Evolutionary conservation across 2,888 invertebrate genomes (phyloP), one percentile per base, ranked within the genome.

Genomic region (Chaetogeoica ovagalla): DNA sequence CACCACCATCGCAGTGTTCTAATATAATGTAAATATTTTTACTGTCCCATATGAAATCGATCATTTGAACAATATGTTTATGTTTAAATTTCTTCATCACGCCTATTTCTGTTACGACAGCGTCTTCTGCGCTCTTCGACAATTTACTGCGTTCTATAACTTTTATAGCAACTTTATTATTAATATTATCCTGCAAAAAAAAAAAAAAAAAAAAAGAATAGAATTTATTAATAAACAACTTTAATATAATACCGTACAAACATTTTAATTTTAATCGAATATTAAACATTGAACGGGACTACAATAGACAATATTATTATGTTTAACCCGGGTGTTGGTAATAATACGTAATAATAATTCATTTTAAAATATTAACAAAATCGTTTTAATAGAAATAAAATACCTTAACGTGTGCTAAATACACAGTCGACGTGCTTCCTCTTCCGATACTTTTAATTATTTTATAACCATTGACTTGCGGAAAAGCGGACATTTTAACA

Each of bases 1-100:
- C 94, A 0, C 95, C 95, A 0, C 93, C 94, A 84, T 92, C 91
- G 85, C 96, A 96, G 84, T 91, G 94, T 84, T 96, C 96, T 90
- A 94, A 91, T 76, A 95, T 92, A 19, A 96, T 92, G 85, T 94
- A 96, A 82, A 96, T 94, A 84, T 81, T 82, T 55, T 89, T 90
- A 57, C 91, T 89, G 84, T 93, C 92, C 91, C 92, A 93, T 5
- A 90, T 90, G 84, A 96, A 96, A 85, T 96, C 93, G 84, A 90
- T 90, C 89, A 96, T 91, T 74, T 91, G 90, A 0, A 96, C 95
- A 72, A 96, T 94, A 84, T 94, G 90, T 2, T 91, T 91, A 86
- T 95, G 94, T 30, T 91, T 90, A 0, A 96, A 87, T 1, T 90
- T 90, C 85, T 95, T 94, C 83, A 96, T 86, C 30, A 95, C 87